Evolutionary conservation across 2,797 vertebrate species (phyloP).

Genomic region (Stomatorhinus walkeri): DNA sequence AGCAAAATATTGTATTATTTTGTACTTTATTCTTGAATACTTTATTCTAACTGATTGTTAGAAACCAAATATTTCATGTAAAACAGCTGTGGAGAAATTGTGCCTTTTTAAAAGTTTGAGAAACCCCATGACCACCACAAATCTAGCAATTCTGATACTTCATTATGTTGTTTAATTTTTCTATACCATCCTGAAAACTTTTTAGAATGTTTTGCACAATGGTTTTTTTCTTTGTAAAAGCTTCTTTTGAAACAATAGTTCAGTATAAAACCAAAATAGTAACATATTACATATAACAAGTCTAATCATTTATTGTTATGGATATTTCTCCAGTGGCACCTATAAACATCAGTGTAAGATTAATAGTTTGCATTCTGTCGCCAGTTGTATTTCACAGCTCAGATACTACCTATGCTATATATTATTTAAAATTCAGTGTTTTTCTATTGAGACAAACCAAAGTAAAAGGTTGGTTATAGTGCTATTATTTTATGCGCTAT

Average conservation of each 20-base stretch:
- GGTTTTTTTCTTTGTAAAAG: background rate
- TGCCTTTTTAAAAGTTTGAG: background rate
- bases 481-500: background rate
- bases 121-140: background rate
- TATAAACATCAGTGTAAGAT: background rate
- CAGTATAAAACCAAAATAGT: background rate
- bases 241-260: background rate
- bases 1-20: background rate
- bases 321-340: background rate
- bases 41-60: background rate
- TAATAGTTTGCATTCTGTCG: background rate
- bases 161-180: background rate
- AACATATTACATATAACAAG: background rate
- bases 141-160: background rate
- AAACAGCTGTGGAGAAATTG: background rate
- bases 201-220: background rate
- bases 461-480: background rate
- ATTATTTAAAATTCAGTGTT: background rate
- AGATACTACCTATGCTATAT: background rate
- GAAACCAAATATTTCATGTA: background rate
- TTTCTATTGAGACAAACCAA: background rate
- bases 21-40: background rate
- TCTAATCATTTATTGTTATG: background rate
- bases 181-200: background rate
- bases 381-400: background rate